phyloP scores from a whole-genome alignment of 2,888 invertebrate genomes.

The Noctuana brunneofusca region DNA sequence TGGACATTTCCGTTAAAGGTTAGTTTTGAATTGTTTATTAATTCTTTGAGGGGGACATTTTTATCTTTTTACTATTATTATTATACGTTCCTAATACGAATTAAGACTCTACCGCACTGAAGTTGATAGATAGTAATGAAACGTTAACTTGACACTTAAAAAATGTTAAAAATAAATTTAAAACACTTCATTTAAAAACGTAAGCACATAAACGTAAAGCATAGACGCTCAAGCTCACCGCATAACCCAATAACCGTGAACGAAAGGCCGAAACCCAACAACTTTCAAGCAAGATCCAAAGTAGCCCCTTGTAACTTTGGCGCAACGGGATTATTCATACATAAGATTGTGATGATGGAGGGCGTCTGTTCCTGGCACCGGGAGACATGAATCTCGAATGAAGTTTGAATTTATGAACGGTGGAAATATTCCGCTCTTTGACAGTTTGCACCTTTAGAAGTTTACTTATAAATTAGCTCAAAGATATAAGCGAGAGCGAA shows the following conservation, averaged over 20 bases:
- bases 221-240: slow-evolving; percentile 11
- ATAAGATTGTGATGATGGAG: slow-evolving; percentile 19
- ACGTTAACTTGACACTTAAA: neutral
- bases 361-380: slow-evolving; percentile 6
- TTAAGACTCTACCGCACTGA: no score
- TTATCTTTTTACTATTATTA: no score
- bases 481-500: no score
- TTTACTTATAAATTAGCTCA: neutral
- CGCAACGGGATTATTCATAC: slow-evolving; percentile 27
- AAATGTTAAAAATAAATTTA: neutral
- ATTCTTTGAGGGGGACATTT: no score
- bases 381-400: slow-evolving; percentile 24
- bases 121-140: no score
- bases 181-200: no score
- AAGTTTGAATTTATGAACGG: slow-evolving; percentile 21
- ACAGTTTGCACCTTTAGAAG: neutral
- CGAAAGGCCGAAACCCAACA: slow-evolving; percentile 26
- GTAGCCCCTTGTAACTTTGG: slow-evolving; percentile 19
- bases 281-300: slow-evolving; percentile 16
- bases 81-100: no score
- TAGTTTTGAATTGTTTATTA: slow-evolving; percentile 25
- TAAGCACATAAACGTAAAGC: no score
- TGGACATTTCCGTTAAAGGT: slow-evolving; percentile 56
- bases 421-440: slow-evolving; percentile 2
- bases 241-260: slow-evolving; percentile 30